Evolutionary conservation across 2,888 invertebrate genomes (phyloP).

Genomic region (Neria commutata): DNA sequence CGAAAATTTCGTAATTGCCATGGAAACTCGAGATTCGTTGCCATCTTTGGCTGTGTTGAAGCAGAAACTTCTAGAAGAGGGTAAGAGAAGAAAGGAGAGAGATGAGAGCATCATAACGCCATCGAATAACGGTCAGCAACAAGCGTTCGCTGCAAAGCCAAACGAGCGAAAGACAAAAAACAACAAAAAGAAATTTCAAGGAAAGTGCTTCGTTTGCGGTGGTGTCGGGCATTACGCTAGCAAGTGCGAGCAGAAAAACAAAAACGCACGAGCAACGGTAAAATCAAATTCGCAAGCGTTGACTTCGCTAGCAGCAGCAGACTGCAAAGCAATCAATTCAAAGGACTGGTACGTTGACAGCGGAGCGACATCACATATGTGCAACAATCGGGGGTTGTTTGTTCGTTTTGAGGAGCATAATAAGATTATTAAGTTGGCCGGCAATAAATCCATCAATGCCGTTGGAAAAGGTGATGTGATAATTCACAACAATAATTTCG

Average conservation of each 20-base stretch:
- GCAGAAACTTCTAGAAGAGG: slow-evolving; percentile 25
- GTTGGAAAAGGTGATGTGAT: slow-evolving; percentile 14
- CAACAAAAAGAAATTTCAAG: slow-evolving; percentile 8
- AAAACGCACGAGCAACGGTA: background rate
- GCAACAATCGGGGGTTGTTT: slow-evolving; percentile 6
- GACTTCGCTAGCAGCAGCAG: slow-evolving; percentile 9
- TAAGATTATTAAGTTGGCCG: background rate
- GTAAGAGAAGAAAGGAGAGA: slow-evolving; percentile 14
- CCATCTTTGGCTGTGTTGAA: slow-evolving; percentile 18
- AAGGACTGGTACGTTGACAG: slow-evolving; percentile 1
- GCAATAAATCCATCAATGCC: slow-evolving; percentile 7
- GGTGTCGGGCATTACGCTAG: slow-evolving; percentile 10
- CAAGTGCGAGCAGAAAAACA: slow-evolving; percentile 11
- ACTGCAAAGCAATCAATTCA: slow-evolving; percentile 9
- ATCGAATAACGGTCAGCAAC: slow-evolving; percentile 5
- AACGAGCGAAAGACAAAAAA: slow-evolving; percentile 2
- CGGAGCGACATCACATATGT: slow-evolving; percentile 11
- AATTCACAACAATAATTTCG: slow-evolving; percentile 8
- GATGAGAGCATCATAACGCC: slow-evolving; percentile 5
- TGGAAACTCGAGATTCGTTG: slow-evolving; percentile 20
- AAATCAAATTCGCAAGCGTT: slow-evolving; percentile 6
- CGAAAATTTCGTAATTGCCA: slow-evolving; percentile 23
- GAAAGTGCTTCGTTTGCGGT: slow-evolving; percentile 16
- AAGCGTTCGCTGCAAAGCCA: slow-evolving; percentile 8
- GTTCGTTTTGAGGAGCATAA: slow-evolving; percentile 9